Percentiles rank a stretch among this genome's conserved stretches.
phyloP scores from a whole-genome alignment of 1,140 invertebrate species.

The Camponotus vicinus region DNA sequence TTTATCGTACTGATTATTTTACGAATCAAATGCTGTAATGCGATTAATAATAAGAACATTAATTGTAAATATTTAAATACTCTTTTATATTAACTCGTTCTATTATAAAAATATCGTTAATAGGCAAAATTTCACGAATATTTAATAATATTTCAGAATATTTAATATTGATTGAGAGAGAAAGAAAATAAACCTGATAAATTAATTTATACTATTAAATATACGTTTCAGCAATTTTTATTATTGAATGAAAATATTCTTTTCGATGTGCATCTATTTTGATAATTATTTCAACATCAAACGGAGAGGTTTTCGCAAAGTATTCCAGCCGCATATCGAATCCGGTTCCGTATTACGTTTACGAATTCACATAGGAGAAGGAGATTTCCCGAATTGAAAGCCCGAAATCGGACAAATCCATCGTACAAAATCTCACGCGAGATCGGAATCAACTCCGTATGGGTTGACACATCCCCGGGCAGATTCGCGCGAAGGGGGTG shows the following conservation, averaged over 20 bases:
- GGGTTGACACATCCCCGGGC: conserved; percentile 16
- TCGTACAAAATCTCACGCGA: conserved; percentile 21
- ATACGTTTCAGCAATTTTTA: background rate
- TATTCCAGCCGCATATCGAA: conserved; percentile 8
- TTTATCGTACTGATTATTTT: background rate
- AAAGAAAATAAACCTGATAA: background rate
- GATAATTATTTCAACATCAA: background rate
- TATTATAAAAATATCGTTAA: background rate
- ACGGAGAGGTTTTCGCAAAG: conserved; percentile 13
- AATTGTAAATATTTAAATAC: background rate
- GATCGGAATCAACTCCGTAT: conserved; percentile 30
- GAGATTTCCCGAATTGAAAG: conserved; percentile 35
- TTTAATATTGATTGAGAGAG: background rate
- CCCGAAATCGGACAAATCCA: conserved; percentile 26
- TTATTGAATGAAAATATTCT: background rate
- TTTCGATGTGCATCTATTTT: background rate
- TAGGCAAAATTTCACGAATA: background rate
- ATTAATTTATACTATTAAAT: conserved; percentile 11
- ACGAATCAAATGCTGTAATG: background rate
- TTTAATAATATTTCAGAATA: background rate
- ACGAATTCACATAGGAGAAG: conserved; percentile 43
- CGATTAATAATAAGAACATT: conserved; percentile 1
- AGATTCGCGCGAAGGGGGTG: conserved; percentile 54
- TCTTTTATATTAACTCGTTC: background rate
- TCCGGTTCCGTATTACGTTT: background rate